Percentiles rank a stretch among this genome's conserved stretches.
These are phyloP conservation scores for Endotricha flammealis DNA, from an alignment of 2,888 invertebrate species.

Conservation along the genomic window DNA sequence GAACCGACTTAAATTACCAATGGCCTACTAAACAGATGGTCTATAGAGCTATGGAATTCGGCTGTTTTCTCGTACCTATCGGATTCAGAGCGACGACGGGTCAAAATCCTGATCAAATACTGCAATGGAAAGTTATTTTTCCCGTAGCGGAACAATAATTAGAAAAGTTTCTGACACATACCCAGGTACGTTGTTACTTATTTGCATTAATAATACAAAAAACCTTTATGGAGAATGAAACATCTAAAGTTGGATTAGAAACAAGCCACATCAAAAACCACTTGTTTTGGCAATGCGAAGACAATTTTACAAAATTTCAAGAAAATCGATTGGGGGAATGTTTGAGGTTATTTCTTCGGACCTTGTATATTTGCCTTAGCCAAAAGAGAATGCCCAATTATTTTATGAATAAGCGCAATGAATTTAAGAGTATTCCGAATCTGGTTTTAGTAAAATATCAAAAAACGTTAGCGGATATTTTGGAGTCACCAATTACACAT, in stretches of 20 bases:
- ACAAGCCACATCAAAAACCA: conserved; percentile 85
- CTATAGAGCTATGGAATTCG: conserved; percentile 80
- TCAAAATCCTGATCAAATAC: conserved; percentile 77
- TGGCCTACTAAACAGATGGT: conserved; percentile 86
- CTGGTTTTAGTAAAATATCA: conserved; percentile 81
- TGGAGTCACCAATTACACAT: conserved; percentile 85
- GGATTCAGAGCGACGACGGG: conserved; percentile 82
- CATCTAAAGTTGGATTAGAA: conserved; percentile 81
- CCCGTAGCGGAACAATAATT: conserved; percentile 87
- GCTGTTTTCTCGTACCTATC: conserved; percentile 84
- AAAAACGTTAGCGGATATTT: conserved; percentile 81
- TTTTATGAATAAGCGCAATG: conserved; percentile 84
- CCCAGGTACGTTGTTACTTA: conserved; percentile 84
- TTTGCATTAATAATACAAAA: conserved; percentile 84
- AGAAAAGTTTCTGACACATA: conserved; percentile 83
- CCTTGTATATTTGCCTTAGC: conserved; percentile 80
- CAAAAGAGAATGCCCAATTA: conserved; percentile 82
- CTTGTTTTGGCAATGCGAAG: conserved; percentile 88
- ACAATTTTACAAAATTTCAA: conserved; percentile 83
- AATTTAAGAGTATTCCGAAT: conserved; percentile 83
- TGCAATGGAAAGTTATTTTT: conserved; percentile 89
- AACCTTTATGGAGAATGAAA: conserved; percentile 83
- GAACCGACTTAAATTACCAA: conserved; percentile 77
- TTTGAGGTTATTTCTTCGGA: conserved; percentile 79
- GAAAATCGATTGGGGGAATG: conserved; percentile 85